Evolutionary conservation across 2,888 invertebrate genomes (phyloP).

Genomic region (Melanostoma mellinum): DNA sequence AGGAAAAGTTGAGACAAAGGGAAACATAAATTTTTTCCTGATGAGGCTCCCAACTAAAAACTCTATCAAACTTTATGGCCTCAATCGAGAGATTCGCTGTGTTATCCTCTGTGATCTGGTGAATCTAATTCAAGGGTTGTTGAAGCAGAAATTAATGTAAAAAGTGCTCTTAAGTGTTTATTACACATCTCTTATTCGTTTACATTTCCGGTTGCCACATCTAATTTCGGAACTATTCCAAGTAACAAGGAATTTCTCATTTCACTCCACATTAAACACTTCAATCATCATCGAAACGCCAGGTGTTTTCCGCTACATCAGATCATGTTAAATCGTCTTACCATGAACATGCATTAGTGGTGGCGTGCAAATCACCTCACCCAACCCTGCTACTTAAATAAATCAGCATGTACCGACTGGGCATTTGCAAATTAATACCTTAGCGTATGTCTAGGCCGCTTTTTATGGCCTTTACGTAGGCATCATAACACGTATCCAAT

Average conservation of each 20-base stretch:
- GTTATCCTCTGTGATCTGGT: too few species aligned
- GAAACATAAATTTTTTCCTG: too few species aligned
- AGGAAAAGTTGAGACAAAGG: too few species aligned
- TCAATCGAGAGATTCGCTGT: too few species aligned
- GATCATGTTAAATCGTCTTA: conserved; percentile 1
- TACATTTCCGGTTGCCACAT: conserved; percentile 51
- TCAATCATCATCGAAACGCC: conserved; percentile 61
- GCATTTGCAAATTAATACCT: conserved; percentile 71
- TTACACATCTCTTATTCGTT: background rate
- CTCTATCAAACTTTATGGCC: too few species aligned
- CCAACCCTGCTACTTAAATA: conserved; percentile 71
- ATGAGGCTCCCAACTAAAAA: too few species aligned
- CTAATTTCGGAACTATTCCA: conserved; percentile 10
- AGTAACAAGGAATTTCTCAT: background rate
- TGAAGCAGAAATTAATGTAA: too few species aligned
- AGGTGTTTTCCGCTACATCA: conserved; percentile 57
- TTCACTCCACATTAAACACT: conserved; percentile 39
- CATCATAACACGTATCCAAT: conserved; percentile 71
- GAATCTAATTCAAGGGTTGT: too few species aligned
- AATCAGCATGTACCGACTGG: conserved; percentile 64
- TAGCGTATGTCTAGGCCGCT: conserved; percentile 37
- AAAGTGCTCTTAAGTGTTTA: too few species aligned
- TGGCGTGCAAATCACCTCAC: conserved; percentile 54
- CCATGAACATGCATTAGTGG: conserved; percentile 7
- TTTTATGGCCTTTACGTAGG: conserved; percentile 53